These are phyloP conservation scores for Cochlearius cochlearius DNA, from an alignment of 2,113 vertebrate species.

Conservation along the genomic window DNA sequence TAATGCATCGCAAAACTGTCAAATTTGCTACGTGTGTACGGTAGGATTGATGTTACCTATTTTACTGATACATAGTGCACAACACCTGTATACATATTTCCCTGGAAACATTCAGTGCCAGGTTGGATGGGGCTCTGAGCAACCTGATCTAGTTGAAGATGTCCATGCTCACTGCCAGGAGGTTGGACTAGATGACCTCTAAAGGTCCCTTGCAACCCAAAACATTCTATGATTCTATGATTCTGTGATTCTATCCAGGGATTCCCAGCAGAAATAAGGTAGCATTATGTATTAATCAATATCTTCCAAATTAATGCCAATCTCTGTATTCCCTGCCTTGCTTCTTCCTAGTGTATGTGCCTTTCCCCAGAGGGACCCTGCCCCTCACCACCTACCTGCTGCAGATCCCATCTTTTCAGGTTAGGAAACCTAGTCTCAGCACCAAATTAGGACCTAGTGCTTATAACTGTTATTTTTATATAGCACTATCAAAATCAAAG, in stretches of 20 bases:
- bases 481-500: background rate
- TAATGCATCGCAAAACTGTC: background rate
- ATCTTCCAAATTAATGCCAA: background rate
- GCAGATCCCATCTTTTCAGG: background rate
- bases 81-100: background rate
- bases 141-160: too few relatives aligned
- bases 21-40: accelerated
- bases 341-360: background rate
- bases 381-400: background rate
- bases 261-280: background rate
- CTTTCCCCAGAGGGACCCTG: background rate
- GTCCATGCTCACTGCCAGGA: too few relatives aligned
- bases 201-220: too few relatives aligned
- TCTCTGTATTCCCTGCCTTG: background rate
- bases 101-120: too few relatives aligned
- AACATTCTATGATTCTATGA: too few relatives aligned
- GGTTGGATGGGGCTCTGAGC: too few relatives aligned
- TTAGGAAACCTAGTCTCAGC: background rate
- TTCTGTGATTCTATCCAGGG: background rate
- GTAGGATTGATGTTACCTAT: background rate
- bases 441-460: background rate
- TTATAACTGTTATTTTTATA: background rate
- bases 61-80: background rate
- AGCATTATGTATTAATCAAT: background rate
- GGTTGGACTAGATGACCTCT: too few relatives aligned